phyloP scores from a whole-genome alignment of 2,888 invertebrate genomes.

The Orthosia gracilis region DNA sequence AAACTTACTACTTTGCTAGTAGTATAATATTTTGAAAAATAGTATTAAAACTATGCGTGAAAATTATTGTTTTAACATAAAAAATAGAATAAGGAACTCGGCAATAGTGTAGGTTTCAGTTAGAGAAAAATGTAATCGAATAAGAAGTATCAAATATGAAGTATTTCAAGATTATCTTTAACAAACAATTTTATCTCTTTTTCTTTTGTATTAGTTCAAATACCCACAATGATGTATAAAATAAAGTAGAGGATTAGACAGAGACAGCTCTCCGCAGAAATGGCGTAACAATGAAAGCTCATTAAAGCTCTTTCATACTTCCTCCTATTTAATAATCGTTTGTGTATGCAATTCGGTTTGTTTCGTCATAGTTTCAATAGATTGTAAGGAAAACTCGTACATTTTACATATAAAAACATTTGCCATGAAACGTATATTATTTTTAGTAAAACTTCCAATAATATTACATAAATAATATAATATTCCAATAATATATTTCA shows the following conservation, averaged over 20 bases:
- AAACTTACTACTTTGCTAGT: neutral
- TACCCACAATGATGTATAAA: neutral
- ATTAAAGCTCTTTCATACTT: conserved; percentile 39
- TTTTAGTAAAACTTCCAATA: neutral
- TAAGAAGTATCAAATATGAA: no score
- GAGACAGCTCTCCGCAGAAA: conserved; percentile 12
- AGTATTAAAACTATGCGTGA: neutral
- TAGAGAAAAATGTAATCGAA: no score
- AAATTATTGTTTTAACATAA: neutral
- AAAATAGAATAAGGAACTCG: neutral
- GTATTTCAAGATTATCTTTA: no score
- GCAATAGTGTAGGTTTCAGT: neutral
- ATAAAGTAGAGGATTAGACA: conserved; percentile 5
- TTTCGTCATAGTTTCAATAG: conserved; percentile 1
- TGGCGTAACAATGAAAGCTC: conserved; percentile 41
- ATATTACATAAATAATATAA: no score
- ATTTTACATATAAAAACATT: neutral
- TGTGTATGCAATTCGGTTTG: conserved; percentile 2
- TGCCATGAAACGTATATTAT: no score
- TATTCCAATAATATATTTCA: neutral
- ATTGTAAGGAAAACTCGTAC: neutral
- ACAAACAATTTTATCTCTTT: no score
- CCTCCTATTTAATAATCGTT: conserved; percentile 20
- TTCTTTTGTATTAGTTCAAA: no score
- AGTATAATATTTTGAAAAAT: neutral